Percentiles rank a stretch among this genome's conserved stretches.
These are phyloP conservation scores for Scyliorhinus canicula DNA, from an alignment of 2,797 vertebrate species.

Conservation along the genomic window DNA sequence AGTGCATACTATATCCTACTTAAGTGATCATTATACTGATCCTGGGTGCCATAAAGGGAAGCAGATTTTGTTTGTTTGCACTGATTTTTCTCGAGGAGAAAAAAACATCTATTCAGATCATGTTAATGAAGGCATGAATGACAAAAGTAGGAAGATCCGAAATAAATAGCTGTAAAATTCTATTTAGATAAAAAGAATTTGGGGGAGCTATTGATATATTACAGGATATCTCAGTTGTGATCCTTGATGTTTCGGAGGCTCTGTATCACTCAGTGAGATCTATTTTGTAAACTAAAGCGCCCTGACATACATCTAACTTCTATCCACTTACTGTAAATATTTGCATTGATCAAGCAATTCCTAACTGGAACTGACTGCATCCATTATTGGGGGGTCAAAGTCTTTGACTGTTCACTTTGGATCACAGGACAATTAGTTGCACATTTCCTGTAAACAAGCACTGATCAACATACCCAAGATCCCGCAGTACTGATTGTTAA, in stretches of 20 bases:
- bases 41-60: not conserved
- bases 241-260: not conserved
- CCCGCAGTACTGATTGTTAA: not conserved
- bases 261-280: not conserved
- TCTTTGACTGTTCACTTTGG: slow-evolving; percentile 34
- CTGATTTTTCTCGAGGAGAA: not conserved
- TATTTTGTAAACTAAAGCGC: not conserved
- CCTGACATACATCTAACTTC: slow-evolving; percentile 18
- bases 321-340: slow-evolving; percentile 35
- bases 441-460: slow-evolving; percentile 34
- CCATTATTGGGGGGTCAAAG: slow-evolving; percentile 34
- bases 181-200: not conserved
- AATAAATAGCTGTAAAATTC: not conserved
- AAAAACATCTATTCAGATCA: not conserved
- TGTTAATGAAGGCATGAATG: not conserved
- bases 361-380: slow-evolving; percentile 38
- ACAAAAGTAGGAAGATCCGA: not conserved
- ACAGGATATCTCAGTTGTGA: not conserved
- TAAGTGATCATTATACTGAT: not conserved
- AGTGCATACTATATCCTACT: not conserved
- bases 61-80: not conserved
- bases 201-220: not conserved
- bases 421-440: slow-evolving; percentile 20
- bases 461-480: not conserved
- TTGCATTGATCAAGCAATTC: slow-evolving; percentile 37